A percentile compares a stretch with the other conserved stretches of the same genome.
Conservation (phyloP, 2,888 invertebrate species). For the Platycnemis pennipes region DNA sequence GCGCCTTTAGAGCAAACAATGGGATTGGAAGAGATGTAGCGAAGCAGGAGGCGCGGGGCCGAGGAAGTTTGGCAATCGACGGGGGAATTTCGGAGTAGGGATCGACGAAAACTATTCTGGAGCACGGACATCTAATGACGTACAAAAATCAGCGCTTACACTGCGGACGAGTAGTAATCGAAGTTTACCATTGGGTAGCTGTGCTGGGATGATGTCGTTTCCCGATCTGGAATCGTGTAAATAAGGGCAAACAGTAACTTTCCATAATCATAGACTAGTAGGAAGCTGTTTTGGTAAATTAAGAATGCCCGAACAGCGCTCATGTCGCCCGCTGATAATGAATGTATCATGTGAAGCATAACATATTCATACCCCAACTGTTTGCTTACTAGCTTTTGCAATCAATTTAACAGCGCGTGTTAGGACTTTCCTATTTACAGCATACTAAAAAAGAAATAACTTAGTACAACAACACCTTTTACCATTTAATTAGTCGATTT, state of each 20-base stretch:
- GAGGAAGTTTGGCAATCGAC: neutral
- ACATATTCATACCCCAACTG: too few relatives aligned
- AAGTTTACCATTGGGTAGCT: neutral
- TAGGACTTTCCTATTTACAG: too few relatives aligned
- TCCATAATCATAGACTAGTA: neutral
- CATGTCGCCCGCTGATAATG: too few relatives aligned
- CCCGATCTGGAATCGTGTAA: neutral
- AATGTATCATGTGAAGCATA: too few relatives aligned
- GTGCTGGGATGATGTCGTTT: neutral
- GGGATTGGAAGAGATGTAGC: neutral
- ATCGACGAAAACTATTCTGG: neutral
- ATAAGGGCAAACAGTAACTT: neutral
- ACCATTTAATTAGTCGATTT: too few relatives aligned
- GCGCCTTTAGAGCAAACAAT: constrained; percentile 31
- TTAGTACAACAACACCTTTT: too few relatives aligned
- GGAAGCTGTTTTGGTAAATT: too few relatives aligned
- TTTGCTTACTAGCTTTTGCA: too few relatives aligned
- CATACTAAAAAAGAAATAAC: too few relatives aligned
- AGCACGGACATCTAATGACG: constrained; percentile 16
- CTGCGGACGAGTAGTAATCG: neutral
- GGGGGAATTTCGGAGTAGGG: neutral
- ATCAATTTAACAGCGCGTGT: too few relatives aligned
- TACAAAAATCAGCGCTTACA: neutral
- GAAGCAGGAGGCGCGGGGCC: neutral
- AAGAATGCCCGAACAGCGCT: too few relatives aligned